phyloP scores from a whole-genome alignment of 2,888 invertebrate genomes.

The Pyrrhosoma nymphula region DNA sequence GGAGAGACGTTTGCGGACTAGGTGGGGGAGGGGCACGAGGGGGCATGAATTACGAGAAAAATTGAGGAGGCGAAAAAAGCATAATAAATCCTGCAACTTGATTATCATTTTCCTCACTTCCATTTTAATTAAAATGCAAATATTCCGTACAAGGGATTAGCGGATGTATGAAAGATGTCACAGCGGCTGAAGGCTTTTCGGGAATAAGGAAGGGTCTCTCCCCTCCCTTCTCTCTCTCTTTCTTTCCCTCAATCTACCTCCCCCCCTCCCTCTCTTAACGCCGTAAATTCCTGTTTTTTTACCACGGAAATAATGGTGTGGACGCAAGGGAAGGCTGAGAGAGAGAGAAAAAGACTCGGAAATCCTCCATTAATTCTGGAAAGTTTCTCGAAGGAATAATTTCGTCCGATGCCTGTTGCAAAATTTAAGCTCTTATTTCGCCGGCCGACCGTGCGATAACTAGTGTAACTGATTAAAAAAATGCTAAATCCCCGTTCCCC shows the following conservation, averaged over 20 bases:
- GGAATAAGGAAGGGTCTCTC: slow-evolving; percentile 40
- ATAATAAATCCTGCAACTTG: slow-evolving; percentile 65
- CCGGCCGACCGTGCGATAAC: slow-evolving; percentile 33
- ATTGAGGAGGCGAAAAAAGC: slow-evolving; percentile 55
- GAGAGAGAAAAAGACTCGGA: slow-evolving; percentile 20
- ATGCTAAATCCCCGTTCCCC: slow-evolving; percentile 33
- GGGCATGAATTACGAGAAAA: slow-evolving; percentile 21
- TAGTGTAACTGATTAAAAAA: slow-evolving; percentile 62
- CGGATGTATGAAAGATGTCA: slow-evolving; percentile 68
- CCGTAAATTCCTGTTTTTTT: slow-evolving; percentile 58
- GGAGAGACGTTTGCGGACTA: no score
- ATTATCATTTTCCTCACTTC: slow-evolving; percentile 83
- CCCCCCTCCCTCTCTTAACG: neutral
- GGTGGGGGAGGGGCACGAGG: no score
- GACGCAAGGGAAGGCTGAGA: neutral
- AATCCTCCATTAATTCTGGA: slow-evolving; percentile 53
- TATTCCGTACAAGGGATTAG: slow-evolving; percentile 75
- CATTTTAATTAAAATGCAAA: slow-evolving; percentile 83
- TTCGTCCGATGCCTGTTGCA: slow-evolving; percentile 55
- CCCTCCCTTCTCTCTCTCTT: no score
- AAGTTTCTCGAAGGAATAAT: slow-evolving; percentile 43
- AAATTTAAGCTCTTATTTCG: slow-evolving; percentile 38
- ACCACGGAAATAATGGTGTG: slow-evolving; percentile 24
- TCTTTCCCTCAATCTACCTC: neutral
- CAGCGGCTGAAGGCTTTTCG: slow-evolving; percentile 65